Evolutionary conservation across 37 sponge, comb jelly and placozoan species (phyloP), one percentile per base, ranked within the genome.

Genomic region (Spongilla lacustris): DNA sequence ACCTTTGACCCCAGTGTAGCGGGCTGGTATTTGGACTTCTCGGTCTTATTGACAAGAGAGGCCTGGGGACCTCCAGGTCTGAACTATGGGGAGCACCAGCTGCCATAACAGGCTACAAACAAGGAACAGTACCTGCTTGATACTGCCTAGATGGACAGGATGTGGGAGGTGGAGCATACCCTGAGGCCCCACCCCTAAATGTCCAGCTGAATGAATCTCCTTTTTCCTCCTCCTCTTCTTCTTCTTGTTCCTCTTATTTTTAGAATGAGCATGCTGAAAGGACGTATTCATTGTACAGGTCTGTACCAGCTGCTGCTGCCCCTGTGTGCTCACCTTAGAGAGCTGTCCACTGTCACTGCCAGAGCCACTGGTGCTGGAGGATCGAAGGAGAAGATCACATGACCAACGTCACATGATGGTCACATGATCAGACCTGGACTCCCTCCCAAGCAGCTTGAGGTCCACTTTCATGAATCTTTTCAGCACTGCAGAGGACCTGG

Each of bases 321-420:
- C n/a, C n/a, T n/a, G 6, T 9, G 6, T 34, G n/a, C n/a, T 29
- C 12, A 28, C 35, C 46, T 46, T 46, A 10, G 46, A 35, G 31
- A 66, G 31, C 3, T 89, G 85, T 34, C 81, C 81, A 50, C 83
- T 80, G 12, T 84, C 85, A 80, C 85, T 85, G 66, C 83, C 90
- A 30, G 90, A 90, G 26, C 90, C 90, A 85, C 85, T 90, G n/a
- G 90, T 90, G 37, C 90, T 90, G 85, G 13, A 46, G 0, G 21
- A 22, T 29, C 10, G 19, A 31, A 41, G 23, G 36, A 2, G 70
- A 21, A 33, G 5, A 14, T 24, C n/a, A 32, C 6, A 4, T 80
- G 66, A 38, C 67, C 76, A 75, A 36, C 24, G 30, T 75, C 5
- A n/a, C n/a, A n/a, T n/a, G n/a, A 75, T 30, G 11, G 21, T 58